Base-by-base conservation (phyloP, 2,797 vertebrate genomes). In the Galaxias olidus region DNA sequence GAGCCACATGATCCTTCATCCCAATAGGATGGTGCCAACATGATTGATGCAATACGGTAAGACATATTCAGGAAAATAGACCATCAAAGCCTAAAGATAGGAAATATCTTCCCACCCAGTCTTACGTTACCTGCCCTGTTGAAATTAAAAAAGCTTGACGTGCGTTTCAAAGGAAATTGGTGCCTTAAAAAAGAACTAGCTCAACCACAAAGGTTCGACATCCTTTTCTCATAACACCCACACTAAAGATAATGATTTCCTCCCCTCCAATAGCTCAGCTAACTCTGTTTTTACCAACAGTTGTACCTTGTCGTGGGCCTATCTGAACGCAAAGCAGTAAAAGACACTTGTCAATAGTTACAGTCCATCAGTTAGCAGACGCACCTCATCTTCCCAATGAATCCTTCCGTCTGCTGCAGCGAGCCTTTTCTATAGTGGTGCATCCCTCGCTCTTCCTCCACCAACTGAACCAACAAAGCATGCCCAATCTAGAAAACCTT, bases 141-240 rank as follows among this genome's bases (percentile, higher is more conserved):
- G 69, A 57, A 80, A 87, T 84, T 83, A 76, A 84, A 87, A 89
- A 88, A 88, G 87, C 88, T 82, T 86, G 78, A 77, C 43, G 78
- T 85, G 77, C 83, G 69, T 72, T 52, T 73, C 55, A 44, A 45
- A 43, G 14, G 20, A 13, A 60, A 75, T 77, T 70, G 74, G 68
- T 68, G 54, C 72, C n/a, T 19, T 78, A 50, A 65, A 15, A 61
- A 8, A 58, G 65, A 68, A 62, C 46, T 20, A 59, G 59, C 55
- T 82, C 69, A 63, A 14, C 12, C 59, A 15, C 59, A 20, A 57
- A 8, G 44, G 58, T 65, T 10, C 18, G 55, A 63, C 10, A 7
- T 70, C 10, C 8, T 47, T 18, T 54, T 63, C 9, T 63, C 54
- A 61, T 15, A 10, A 56, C 15, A 11, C 40, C 65, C 72, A 62